Conservation (phyloP, 2,113 vertebrate genomes). For the Pungitius pungitius region DNA sequence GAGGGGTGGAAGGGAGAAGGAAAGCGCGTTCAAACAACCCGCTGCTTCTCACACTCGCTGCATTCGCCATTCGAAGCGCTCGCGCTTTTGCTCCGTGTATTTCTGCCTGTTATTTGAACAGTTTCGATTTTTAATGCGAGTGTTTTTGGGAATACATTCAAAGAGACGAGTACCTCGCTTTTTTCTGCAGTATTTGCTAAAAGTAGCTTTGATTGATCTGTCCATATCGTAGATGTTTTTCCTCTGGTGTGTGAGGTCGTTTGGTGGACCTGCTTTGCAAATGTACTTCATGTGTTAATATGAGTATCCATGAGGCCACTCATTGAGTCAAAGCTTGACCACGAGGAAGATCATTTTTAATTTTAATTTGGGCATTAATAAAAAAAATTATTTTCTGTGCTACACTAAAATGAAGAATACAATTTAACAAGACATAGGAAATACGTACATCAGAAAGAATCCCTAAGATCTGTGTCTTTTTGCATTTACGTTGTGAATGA, state of each 20-base stretch:
- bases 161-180: constrained; percentile 44
- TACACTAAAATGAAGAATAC: background rate
- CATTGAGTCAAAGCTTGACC: background rate
- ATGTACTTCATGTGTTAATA: background rate
- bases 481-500: background rate
- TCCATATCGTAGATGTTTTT: constrained; percentile 19
- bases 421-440: background rate
- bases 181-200: constrained; percentile 25
- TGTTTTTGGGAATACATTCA: constrained; percentile 57
- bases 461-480: background rate
- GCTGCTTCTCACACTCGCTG: constrained; percentile 33
- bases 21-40: constrained; percentile 63
- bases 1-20: constrained; percentile 67
- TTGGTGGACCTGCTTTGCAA: background rate
- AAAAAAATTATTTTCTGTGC: background rate
- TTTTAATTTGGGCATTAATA: background rate
- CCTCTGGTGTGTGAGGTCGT: background rate
- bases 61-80: constrained; percentile 22
- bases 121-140: constrained; percentile 36
- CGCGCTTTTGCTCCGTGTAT: constrained; percentile 36
- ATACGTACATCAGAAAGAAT: background rate
- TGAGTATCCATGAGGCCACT: background rate
- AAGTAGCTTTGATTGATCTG: constrained; percentile 32
- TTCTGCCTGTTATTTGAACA: constrained; percentile 50
- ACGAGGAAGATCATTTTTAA: background rate